A percentile compares a stretch with the other conserved stretches of the same genome.
Evolutionary conservation across 2,797 vertebrate genomes (phyloP).

Genomic region (Lateolabrax maculatus): DNA sequence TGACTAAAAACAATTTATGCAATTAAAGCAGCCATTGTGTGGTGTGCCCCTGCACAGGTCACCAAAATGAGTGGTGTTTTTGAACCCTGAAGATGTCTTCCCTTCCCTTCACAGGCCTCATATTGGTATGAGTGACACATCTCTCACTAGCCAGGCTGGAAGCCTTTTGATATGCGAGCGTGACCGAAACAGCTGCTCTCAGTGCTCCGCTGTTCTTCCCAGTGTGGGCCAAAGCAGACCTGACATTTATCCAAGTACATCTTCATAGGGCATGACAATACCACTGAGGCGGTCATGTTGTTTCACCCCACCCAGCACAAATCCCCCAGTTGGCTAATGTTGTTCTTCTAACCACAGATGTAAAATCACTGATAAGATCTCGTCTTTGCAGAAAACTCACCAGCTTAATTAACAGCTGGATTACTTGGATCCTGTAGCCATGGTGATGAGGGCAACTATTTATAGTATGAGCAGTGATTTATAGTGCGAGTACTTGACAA

Average conservation of each 20-base stretch:
- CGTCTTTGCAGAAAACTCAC: slow-evolving; percentile 29
- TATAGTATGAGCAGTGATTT: slow-evolving; percentile 54
- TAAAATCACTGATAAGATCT: slow-evolving; percentile 50
- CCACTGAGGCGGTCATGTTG: slow-evolving; percentile 50
- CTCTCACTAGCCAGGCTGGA: slow-evolving; percentile 49
- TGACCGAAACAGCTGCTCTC: slow-evolving; percentile 59
- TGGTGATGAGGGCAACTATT: slow-evolving; percentile 62
- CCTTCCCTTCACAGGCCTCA: slow-evolving; percentile 41
- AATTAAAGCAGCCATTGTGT: slow-evolving; percentile 50
- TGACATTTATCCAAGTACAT: slow-evolving; percentile 73
- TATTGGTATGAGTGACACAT: slow-evolving; percentile 64
- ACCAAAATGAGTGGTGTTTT: slow-evolving; percentile 17
- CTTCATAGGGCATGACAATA: slow-evolving; percentile 73
- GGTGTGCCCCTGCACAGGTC: slow-evolving; percentile 14
- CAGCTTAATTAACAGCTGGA: slow-evolving; percentile 68
- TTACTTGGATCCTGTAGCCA: slow-evolving; percentile 62
- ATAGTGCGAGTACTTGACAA: slow-evolving; percentile 41
- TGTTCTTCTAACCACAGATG: slow-evolving; percentile 41
- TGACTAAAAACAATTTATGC: slow-evolving; percentile 12
- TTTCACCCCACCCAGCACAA: slow-evolving; percentile 19
- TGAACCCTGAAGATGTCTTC: slow-evolving; percentile 40
- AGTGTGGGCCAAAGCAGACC: slow-evolving; percentile 48
- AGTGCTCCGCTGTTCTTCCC: slow-evolving; percentile 38
- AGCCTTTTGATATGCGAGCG: slow-evolving; percentile 65
- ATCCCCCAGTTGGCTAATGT: slow-evolving; percentile 34